These are phyloP conservation scores for Pampusana beccarii DNA, from an alignment of 2,113 vertebrate genomes.

Conservation along the genomic window DNA sequence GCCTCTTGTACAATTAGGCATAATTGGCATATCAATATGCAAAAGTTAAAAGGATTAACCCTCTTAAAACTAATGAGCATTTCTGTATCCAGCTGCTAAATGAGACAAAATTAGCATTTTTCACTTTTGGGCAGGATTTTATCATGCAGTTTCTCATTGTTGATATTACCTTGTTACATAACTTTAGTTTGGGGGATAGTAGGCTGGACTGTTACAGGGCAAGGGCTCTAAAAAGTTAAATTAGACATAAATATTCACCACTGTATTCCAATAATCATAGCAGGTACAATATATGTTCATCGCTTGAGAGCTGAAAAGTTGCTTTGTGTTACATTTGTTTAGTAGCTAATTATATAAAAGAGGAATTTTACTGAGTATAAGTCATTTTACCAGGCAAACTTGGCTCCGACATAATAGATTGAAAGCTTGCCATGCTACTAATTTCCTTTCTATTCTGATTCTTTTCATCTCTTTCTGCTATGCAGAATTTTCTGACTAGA, in stretches of 20 bases:
- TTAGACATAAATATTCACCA: slow-evolving; percentile 72
- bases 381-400: slow-evolving; percentile 77
- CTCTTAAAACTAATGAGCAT: slow-evolving; percentile 98
- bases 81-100: slow-evolving; percentile 95
- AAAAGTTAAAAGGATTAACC: slow-evolving; percentile 99
- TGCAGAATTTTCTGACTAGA: slow-evolving; percentile 79
- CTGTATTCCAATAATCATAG: slow-evolving; percentile 65
- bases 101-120: slow-evolving; percentile 95
- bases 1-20: slow-evolving; percentile 95
- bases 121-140: slow-evolving; percentile 92
- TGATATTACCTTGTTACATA: slow-evolving; percentile 90
- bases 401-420: slow-evolving; percentile 73
- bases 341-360: slow-evolving; percentile 80
- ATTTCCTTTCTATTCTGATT: slow-evolving; percentile 79
- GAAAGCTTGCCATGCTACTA: slow-evolving; percentile 80
- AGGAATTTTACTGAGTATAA: slow-evolving; percentile 73
- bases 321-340: slow-evolving; percentile 73
- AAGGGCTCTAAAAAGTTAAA: slow-evolving; percentile 79
- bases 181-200: slow-evolving; percentile 80
- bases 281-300: slow-evolving; percentile 66
- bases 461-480: slow-evolving; percentile 79
- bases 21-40: slow-evolving; percentile 99
- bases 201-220: slow-evolving; percentile 65
- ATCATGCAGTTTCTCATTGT: slow-evolving; percentile 89
- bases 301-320: slow-evolving; percentile 76